A percentile compares a stretch with the other conserved stretches of the same genome.
Conservation (phyloP, 2,888 invertebrate species). For the Ferrisia virgata region DNA sequence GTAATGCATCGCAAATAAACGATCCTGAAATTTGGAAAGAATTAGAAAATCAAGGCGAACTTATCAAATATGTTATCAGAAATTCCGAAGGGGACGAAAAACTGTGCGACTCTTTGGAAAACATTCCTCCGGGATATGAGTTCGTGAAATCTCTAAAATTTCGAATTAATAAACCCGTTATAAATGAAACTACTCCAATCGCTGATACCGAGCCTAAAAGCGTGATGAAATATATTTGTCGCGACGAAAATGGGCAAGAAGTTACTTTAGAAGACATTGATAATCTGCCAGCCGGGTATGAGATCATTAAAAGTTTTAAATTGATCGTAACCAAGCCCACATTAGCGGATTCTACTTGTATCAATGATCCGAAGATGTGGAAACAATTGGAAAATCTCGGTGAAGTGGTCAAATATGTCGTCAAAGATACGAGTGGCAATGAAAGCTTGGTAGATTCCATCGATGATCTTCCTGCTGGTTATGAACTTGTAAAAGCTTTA, state of each 20-base stretch:
- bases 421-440: not conserved
- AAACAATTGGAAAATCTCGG: not conserved
- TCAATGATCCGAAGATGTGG: not conserved
- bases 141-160: slow-evolving; percentile 2
- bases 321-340: not conserved
- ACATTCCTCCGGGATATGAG: not conserved
- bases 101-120: not conserved
- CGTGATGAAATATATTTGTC: not conserved
- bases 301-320: not conserved
- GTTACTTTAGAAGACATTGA: not conserved
- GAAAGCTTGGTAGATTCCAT: not conserved
- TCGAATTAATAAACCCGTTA: not conserved
- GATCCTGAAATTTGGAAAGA: slow-evolving; percentile 3
- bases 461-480: not conserved
- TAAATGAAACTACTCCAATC: not conserved
- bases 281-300: not conserved
- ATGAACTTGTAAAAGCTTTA: not conserved
- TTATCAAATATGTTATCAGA: not conserved
- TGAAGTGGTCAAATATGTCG: not conserved
- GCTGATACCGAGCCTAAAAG: not conserved
- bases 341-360: not conserved
- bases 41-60: not conserved
- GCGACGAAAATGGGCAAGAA: not conserved
- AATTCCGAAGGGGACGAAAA: not conserved
- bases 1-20: not conserved